Conservation (phyloP, 2,113 vertebrate genomes). For the Hoplias malabaricus region DNA sequence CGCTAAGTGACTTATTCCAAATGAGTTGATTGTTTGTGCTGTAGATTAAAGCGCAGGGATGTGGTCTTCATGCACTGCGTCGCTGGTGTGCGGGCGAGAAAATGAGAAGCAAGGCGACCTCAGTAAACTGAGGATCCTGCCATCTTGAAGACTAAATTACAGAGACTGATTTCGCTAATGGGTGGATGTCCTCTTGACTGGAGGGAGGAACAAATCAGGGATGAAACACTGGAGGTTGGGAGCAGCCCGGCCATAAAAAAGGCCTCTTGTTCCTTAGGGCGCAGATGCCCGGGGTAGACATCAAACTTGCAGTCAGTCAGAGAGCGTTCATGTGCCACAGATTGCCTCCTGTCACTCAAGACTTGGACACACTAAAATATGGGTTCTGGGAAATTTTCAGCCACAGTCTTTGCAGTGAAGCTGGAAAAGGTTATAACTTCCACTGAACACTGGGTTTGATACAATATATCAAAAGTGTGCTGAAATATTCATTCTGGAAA, state of each 20-base stretch:
- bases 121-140: conserved; percentile 58
- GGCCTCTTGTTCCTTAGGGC: conserved; percentile 26
- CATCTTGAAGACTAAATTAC: conserved; percentile 71
- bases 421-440: background rate
- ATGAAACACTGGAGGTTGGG: conserved; percentile 52
- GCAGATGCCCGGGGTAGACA: background rate
- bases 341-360: background rate
- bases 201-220: conserved; percentile 60
- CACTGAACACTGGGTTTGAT: background rate
- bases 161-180: conserved; percentile 67
- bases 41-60: conserved; percentile 37
- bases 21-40: conserved; percentile 21
- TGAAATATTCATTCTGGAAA: too few relatives aligned
- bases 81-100: conserved; percentile 66
- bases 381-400: background rate
- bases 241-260: conserved; percentile 31
- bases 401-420: background rate
- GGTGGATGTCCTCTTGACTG: conserved; percentile 59
- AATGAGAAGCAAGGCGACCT: conserved; percentile 68
- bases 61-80: conserved; percentile 52
- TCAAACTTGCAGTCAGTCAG: conserved; percentile 6
- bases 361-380: background rate
- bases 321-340: background rate
- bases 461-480: background rate
- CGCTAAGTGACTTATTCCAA: background rate